Evolutionary conservation across 1,140 invertebrate species (phyloP), one percentile per base, ranked within the genome.

Genomic region (Camponotus vicinus): DNA sequence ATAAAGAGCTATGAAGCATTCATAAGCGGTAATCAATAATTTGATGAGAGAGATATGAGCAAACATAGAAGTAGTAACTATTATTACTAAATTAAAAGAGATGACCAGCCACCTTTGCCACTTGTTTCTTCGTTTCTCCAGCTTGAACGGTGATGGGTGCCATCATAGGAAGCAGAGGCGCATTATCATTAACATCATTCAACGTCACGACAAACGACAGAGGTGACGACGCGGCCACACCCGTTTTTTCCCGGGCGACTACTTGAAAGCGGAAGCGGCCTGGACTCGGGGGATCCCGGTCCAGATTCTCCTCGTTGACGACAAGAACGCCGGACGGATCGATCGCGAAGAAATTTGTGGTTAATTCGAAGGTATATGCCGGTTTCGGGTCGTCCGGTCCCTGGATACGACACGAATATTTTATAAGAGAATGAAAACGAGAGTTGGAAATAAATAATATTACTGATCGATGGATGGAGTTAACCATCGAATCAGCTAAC

Each of bases 151-250:
- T 97, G 59, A 98, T 96, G 0, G 98, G 97, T 3, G 97, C 94
- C 2, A 97, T 96, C 94, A 97, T 97, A 0, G 97, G 96, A 86
- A 98, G 95, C 76, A 97, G 95, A 0, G 98, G 98, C 0, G 97
- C 96, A 94, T 98, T 98, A 90, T 98, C 98, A 91, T 98, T 98
- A 7, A 98, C 96, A 92, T 98, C 98, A 64, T 97, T 96, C 34
- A 98, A 93, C 45, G 97, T 96, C 0, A 98, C 98, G 1, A 97
- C 96, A 21, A 98, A 95, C 0, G 97, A 97, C 5, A 97, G 94
- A 0, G 98, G 98, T 15, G 97, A 96, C 86, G 97, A 98, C 7
- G 97, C 98, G 0, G 97, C 98, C 55, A 96, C 96, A 1, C 97
- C 97, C 18, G 96, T 96, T 77, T 97, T 96, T 94, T 98, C 98